Evolutionary conservation across 2,113 vertebrate genomes (phyloP), one percentile per base, ranked within the genome.

Genomic region (Atherinomorus stipes): DNA sequence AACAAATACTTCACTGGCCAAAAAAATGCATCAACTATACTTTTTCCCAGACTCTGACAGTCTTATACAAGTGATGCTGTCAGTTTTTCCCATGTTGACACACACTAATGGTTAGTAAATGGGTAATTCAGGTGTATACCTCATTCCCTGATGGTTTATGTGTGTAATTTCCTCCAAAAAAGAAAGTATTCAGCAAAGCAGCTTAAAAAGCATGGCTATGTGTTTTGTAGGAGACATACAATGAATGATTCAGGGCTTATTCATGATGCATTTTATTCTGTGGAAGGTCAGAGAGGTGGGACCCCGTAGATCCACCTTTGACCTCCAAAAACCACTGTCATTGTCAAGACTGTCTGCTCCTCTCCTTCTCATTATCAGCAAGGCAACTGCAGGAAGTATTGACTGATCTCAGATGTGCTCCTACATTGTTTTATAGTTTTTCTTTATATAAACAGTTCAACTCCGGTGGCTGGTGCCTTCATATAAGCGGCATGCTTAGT

Each of bases 1-100:
- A 88, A 86, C 82, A 89, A 89, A 84, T 82, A 76, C 75, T 77
- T 76, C 25, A 45, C 53, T 60, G 70, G 58, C 77, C 75, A 78
- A 65, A 76, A 80, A 76, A 68, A 82, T 85, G 19, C 59, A 64
- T 78, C 63, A 60, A 37, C 63, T 70, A 71, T 70, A 82, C 45
- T 22, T 47, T n/a, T 47, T 47, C 44, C 19, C 44, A 47, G 19
- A 19, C 44, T 47, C 18, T 47, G 44, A 47, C 31, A 5, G 44
- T 47, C 18, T 4, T n/a, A n/a, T n/a, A n/a, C n/a, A n/a, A n/a
- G n/a, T n/a, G n/a, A n/a, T n/a, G n/a, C n/a, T n/a, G n/a, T n/a
- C n/a, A n/a, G n/a, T n/a, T n/a, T n/a, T n/a, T n/a, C n/a, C 42
- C 1, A 44, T 1, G 16, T 18, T 16, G 18, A 15, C 16, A 6